phyloP scores from a whole-genome alignment of 35 echinoderm and acorn worm species.

The Ptychodera flava region DNA sequence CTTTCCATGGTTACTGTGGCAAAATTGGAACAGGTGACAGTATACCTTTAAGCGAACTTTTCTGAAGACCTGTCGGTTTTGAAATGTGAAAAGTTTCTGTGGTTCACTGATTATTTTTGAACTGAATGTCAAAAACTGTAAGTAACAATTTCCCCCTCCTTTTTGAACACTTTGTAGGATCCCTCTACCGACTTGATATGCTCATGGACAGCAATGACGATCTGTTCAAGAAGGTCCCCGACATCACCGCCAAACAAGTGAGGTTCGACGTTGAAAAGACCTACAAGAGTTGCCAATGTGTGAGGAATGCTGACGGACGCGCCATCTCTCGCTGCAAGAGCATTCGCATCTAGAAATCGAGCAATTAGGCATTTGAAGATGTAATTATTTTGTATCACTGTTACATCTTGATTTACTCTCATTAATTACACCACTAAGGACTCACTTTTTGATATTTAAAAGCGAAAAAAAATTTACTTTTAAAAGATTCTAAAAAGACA shows the following conservation, averaged over 20 bases:
- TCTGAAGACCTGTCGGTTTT: no score
- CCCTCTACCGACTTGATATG: slow-evolving; percentile 45
- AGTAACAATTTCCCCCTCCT: no score
- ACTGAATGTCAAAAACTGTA: no score
- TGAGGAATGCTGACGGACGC: slow-evolving; percentile 33
- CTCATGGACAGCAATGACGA: slow-evolving; percentile 16
- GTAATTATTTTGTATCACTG: background rate
- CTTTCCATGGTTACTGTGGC: no score
- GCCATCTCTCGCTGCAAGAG: slow-evolving; percentile 25
- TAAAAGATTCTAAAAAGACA: background rate
- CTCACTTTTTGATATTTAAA: background rate
- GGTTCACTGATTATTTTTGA: no score
- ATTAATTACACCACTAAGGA: background rate
- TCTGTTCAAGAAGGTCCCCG: slow-evolving; percentile 11
- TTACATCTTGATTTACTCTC: background rate
- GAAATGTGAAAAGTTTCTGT: no score
- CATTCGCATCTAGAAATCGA: background rate
- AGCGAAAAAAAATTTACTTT: background rate
- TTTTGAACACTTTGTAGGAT: slow-evolving; percentile 40
- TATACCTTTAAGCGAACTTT: no score
- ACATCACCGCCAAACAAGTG: slow-evolving; percentile 27
- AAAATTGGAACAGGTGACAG: no score
- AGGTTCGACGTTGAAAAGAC: slow-evolving; percentile 4
- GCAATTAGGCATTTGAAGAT: background rate
- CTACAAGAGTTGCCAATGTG: slow-evolving; percentile 37